Evolutionary conservation across 2,797 vertebrate genomes (phyloP), one percentile per base, ranked within the genome.

Genomic region (Tinamus major): DNA sequence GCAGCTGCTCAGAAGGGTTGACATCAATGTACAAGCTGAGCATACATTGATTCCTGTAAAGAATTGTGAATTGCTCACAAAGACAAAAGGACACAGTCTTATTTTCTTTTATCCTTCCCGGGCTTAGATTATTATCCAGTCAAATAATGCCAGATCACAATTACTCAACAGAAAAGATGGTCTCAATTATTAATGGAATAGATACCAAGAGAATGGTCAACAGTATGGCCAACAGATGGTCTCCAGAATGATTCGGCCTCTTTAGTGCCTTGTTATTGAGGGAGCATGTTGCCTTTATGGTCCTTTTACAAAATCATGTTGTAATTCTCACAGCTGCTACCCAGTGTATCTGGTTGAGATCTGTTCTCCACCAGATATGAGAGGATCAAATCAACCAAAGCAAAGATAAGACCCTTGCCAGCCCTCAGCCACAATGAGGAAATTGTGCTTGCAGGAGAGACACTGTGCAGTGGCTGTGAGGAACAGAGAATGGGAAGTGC

Each of bases 21-120:
- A 63, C 6, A 27, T 5, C 31, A 23, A 35, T 44, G 51, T 41
- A 42, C 39, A 24, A 53, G 70, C 16, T 6, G 61, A 74, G 4
- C 0, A 0, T 12, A 26, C 27, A 24, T 33, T 39, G 16, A 37
- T 41, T 58, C 23, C 53, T 24, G 41, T 16, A 0, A 27, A n/a
- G 72, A 78, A 33, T 6, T 33, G 26, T 17, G 19, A 21, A 13
- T 35, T 55, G 33, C 29, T 67, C 42, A 71, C 64, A 75, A 70
- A 70, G 9, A 10, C 46, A 65, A 35, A 3, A 37, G 31, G 14
- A 41, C 2, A 3, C 6, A 16, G 27, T 7, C 27, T 55, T 55
- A 31, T 17, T 55, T 55, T 55, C 53, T 31, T 55, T 55, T 55
- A 56, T 56, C 10, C 29, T n/a, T 56, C 29, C 53, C 10, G 18